A percentile compares a stretch with the other conserved stretches of the same genome.
These are phyloP conservation scores for Silvanus unidentatus DNA, from an alignment of 2,888 invertebrate species.

Conservation along the genomic window DNA sequence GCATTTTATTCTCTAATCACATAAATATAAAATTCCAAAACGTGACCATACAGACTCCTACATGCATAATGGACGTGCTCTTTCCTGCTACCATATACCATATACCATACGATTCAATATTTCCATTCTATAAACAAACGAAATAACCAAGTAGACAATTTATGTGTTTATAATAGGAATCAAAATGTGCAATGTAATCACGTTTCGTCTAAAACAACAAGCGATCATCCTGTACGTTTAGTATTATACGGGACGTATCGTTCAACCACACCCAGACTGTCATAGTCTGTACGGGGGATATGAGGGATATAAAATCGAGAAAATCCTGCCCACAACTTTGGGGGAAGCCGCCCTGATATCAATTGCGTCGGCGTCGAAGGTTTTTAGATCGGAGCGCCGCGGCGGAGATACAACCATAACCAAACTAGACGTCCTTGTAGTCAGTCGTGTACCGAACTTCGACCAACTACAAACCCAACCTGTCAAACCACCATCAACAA, in stretches of 20 bases:
- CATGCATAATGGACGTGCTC: slow-evolving; percentile 5
- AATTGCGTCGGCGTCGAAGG: slow-evolving; percentile 46
- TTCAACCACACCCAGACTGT: slow-evolving; percentile 53
- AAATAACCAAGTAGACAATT: slow-evolving; percentile 24
- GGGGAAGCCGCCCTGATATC: slow-evolving; percentile 43
- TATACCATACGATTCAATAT: too few relatives aligned
- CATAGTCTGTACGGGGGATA: slow-evolving; percentile 50
- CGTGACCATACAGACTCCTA: slow-evolving; percentile 27
- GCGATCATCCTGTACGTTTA: slow-evolving; percentile 27
- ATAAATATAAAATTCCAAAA: slow-evolving; percentile 14
- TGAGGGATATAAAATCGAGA: slow-evolving; percentile 47
- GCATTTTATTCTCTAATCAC: too few relatives aligned
- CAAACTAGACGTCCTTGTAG: slow-evolving; percentile 34
- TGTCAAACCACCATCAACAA: slow-evolving; percentile 12
- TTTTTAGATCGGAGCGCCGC: slow-evolving; percentile 36
- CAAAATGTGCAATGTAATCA: slow-evolving; percentile 32
- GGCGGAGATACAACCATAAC: slow-evolving; percentile 37
- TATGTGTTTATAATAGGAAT: slow-evolving; percentile 28
- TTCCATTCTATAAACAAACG: neutral
- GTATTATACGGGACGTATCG: slow-evolving; percentile 46
- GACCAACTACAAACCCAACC: slow-evolving; percentile 16
- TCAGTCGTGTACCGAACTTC: slow-evolving; percentile 28
- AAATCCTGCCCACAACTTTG: slow-evolving; percentile 47
- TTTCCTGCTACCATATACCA: too few relatives aligned
- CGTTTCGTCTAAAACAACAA: slow-evolving; percentile 22